A percentile compares a stretch with the other conserved stretches of the same genome.
Evolutionary conservation across 2,113 vertebrate genomes (phyloP).

Genomic region (Corythornis cristatus): DNA sequence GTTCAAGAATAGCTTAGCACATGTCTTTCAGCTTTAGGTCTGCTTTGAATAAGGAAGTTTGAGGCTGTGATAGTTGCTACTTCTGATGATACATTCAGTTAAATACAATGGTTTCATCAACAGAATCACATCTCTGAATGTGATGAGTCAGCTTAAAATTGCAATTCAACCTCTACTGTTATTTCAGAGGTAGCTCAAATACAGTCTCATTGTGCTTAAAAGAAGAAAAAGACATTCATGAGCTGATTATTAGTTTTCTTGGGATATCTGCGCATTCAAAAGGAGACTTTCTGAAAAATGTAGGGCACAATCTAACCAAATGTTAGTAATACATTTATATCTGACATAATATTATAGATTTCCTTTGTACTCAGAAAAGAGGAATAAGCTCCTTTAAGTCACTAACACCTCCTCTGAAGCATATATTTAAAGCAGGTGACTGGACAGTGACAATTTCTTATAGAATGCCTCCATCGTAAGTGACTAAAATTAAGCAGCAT

Average conservation of each 20-base stretch:
- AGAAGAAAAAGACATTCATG: constrained; percentile 54
- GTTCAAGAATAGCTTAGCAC: neutral
- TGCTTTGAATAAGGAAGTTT: neutral
- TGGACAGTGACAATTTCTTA: neutral
- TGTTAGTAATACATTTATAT: neutral
- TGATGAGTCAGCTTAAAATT: constrained; percentile 63
- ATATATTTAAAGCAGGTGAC: neutral
- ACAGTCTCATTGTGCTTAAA: constrained; percentile 3
- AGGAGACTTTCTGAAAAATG: constrained; percentile 7
- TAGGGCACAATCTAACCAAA: neutral
- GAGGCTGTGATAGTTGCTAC: neutral
- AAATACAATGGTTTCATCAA: constrained; percentile 64
- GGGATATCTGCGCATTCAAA: neutral
- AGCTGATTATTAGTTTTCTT: constrained; percentile 49
- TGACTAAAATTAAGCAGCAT: neutral
- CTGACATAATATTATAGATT: neutral
- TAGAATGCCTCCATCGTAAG: neutral
- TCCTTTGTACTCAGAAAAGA: neutral
- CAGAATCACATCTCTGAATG: neutral
- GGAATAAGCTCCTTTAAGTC: neutral
- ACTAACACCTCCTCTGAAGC: neutral
- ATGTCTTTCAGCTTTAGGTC: neutral
- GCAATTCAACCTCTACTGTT: constrained; percentile 8
- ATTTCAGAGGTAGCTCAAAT: constrained; percentile 38
- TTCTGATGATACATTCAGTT: constrained; percentile 57